These are phyloP conservation scores for Drosophila peninsularis DNA, from an alignment of 2,888 invertebrate species.

Conservation along the genomic window DNA sequence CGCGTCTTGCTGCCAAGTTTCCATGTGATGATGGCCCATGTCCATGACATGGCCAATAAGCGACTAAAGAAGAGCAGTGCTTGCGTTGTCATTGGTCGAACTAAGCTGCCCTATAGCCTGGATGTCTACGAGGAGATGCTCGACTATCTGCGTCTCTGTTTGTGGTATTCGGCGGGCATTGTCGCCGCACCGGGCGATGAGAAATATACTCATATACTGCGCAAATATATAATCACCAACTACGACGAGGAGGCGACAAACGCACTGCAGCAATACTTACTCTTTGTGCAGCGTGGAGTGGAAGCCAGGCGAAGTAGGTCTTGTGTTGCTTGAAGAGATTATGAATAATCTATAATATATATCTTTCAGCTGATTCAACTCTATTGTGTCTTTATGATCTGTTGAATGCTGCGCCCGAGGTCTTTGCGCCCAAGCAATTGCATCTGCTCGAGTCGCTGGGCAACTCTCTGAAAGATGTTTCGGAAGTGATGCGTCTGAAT, in stretches of 20 bases:
- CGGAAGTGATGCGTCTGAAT: conserved; percentile 90
- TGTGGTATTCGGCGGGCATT: conserved; percentile 88
- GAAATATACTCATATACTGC: conserved; percentile 87
- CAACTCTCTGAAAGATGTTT: conserved; percentile 88
- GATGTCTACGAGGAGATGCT: conserved; percentile 89
- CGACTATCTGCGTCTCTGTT: conserved; percentile 91
- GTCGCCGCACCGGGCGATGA: conserved; percentile 87
- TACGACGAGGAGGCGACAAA: conserved; percentile 86
- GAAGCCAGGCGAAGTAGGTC: conserved; percentile 88
- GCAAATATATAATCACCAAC: conserved; percentile 87
- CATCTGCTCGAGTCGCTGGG: conserved; percentile 83
- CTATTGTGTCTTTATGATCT: conserved; percentile 92
- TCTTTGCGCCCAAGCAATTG: conserved; percentile 88
- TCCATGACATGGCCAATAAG: conserved; percentile 88
- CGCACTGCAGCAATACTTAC: conserved; percentile 88
- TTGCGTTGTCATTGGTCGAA: conserved; percentile 88
- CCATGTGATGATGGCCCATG: conserved; percentile 89
- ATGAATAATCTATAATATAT: not conserved
- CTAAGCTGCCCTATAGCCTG: conserved; percentile 89
- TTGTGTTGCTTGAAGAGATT: not conserved
- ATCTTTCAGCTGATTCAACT: conserved; percentile 77
- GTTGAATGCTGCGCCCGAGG: conserved; percentile 91
- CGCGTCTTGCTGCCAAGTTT: conserved; percentile 89
- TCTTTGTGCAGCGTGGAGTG: conserved; percentile 88
- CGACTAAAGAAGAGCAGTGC: conserved; percentile 87